These are phyloP conservation scores for Pempheris klunzingeri DNA, from an alignment of 2,797 vertebrate genomes.

Conservation along the genomic window DNA sequence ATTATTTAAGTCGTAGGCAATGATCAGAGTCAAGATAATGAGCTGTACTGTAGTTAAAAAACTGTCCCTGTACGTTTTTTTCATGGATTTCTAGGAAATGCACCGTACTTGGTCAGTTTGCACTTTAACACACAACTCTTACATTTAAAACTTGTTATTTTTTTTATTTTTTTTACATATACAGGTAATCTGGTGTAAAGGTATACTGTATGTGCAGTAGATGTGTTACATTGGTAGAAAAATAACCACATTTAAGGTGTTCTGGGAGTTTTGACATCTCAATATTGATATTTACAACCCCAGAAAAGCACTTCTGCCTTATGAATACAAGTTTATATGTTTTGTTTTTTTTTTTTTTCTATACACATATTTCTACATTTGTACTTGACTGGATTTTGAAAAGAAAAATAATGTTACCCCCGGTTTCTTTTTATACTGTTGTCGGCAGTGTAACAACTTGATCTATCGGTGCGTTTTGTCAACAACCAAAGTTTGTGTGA, in stretches of 20 bases:
- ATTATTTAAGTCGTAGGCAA: slow-evolving; percentile 8
- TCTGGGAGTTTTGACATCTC: slow-evolving; percentile 41
- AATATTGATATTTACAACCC: slow-evolving; percentile 38
- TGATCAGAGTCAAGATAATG: slow-evolving; percentile 15
- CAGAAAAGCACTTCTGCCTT: slow-evolving; percentile 81
- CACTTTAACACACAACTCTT: slow-evolving; percentile 11
- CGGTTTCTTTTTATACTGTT: slow-evolving; percentile 44
- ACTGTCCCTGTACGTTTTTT: neutral
- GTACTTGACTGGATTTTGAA: slow-evolving; percentile 66
- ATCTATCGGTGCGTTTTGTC: slow-evolving; percentile 72
- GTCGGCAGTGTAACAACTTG: slow-evolving; percentile 58
- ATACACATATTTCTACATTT: slow-evolving; percentile 73
- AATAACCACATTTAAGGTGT: slow-evolving; percentile 8
- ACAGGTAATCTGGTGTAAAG: neutral
- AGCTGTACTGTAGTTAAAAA: slow-evolving; percentile 15
- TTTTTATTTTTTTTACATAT: slow-evolving; percentile 5
- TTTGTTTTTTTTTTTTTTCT: slow-evolving; percentile 50
- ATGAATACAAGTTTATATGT: slow-evolving; percentile 60
- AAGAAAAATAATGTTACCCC: neutral
- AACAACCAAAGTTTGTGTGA: slow-evolving; percentile 82
- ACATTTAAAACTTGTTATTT: slow-evolving; percentile 23
- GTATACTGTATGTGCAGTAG: slow-evolving; percentile 54
- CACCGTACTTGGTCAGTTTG: slow-evolving; percentile 35
- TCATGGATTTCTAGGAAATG: slow-evolving; percentile 13
- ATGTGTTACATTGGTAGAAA: slow-evolving; percentile 30